Base-by-base conservation (phyloP, 2,888 invertebrate species). In the Drosophila parthenogenetica region DNA sequence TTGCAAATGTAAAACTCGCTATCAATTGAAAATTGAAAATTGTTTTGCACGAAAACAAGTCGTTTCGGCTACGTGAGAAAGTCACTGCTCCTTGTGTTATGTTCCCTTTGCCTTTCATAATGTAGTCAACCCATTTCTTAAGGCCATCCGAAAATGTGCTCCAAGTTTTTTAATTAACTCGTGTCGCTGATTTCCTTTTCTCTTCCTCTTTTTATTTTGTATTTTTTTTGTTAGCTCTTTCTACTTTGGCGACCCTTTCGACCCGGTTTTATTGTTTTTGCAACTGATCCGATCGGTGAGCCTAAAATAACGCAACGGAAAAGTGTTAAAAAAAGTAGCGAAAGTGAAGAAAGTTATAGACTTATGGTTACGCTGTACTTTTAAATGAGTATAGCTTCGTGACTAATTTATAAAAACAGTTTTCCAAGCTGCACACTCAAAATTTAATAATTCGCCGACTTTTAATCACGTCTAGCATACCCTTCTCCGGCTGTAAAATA, bases 111-210 rank as follows among this genome's bases (percentile, higher is more conserved):
- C 39, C 25, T 3, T 58, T 46, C 10, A 8, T 29, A 45, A 42
- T 51, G 22, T 42, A 73, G 69, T 73, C 66, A 70, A 71, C 63
- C 74, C 68, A 37, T 67, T 68, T 43, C 57, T 75, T 65, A 50
- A 63, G 65, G 70, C 54, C 53, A 45, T 43, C 40, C 57, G 32
- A 64, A 67, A 79, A 70, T 72, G 68, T 64, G 51, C 58, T 48
- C 61, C 73, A 81, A 80, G 77, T 79, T 82, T 84, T 81, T 79
- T 84, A 85, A 85, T 85, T 83, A 82, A 83, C 84, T 81, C 77
- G 70, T 75, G 74, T 81, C 68, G 62, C 66, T 59, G 48, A 3
- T 22, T 42, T 35, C 35, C 29, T 40, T 35, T 8, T 2, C 13
- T 35, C 8, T 13, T 35, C 5, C 8, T 13, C 4, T 35, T 35